Evolutionary conservation across 2,888 invertebrate species (phyloP), one percentile per base, ranked within the genome.

Genomic region (Drepanosiphum platanoidis): DNA sequence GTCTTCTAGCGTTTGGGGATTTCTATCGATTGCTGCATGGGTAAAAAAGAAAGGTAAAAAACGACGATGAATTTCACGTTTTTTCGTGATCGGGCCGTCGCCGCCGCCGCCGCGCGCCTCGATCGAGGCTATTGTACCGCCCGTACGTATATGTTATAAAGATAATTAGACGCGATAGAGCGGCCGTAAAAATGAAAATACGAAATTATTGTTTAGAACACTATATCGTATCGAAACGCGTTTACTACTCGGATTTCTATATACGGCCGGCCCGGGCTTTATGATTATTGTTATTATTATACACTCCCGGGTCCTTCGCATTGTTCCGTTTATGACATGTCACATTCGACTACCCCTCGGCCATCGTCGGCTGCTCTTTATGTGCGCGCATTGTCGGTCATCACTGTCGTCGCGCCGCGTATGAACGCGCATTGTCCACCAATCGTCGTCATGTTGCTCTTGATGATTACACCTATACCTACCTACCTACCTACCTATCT

Each of bases 301-400:
- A 34, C 58, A 36, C 34, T 15, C 30, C n/a, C 32, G 22, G 75
- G 75, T 46, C 39, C 39, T 64, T n/a, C 32, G 66, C 13, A 79
- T 79, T 79, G 79, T 79, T 79, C 79, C 34, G 52, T 79, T 74
- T 68, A 36, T 34, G 80, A 52, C 68, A 52, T 71, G 80, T 80
- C 80, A 58, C 80, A 71, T 70, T 80, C 36, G 80, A 80, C 79
- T 80, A 80, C 70, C 70, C 70, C 70, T 30, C 70, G 70, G 70
- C 70, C 80, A 30, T 58, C 30, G 79, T 34, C 66, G 79, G 66
- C 46, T 39, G 79, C 46, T 80, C 71, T 80, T 80, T 27, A 71
- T 58, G 70, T 66, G 79, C 52, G 70, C 42, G 79, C 52, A 80
- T 80, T 52, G 80, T 80, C 80, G n/a, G 66, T 32, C 61, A 18